Conservation (phyloP, 2,113 vertebrate genomes). For the Lonchura striata region DNA sequence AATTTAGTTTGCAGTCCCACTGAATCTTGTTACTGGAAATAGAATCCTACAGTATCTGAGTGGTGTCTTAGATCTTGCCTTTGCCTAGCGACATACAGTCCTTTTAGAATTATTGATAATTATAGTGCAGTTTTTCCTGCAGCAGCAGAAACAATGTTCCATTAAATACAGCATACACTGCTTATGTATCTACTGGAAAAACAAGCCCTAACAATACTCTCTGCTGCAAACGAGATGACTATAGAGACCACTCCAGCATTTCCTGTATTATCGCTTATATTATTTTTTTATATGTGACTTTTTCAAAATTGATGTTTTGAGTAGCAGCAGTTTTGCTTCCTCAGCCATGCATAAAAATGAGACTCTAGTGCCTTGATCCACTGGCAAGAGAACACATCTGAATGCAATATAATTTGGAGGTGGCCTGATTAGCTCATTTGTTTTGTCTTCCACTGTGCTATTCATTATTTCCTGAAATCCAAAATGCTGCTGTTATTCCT, state of each 20-base stretch:
- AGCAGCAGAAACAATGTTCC: neutral
- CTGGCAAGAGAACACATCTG: neutral
- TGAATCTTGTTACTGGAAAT: neutral
- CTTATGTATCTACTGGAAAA: neutral
- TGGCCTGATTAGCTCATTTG: neutral
- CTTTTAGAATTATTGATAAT: neutral
- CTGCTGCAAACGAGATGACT: neutral
- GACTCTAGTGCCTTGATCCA: neutral
- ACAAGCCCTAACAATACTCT: neutral
- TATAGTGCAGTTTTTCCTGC: neutral
- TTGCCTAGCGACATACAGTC: neutral
- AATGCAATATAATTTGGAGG: neutral
- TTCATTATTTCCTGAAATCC: conserved; percentile 5
- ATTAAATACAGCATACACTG: neutral
- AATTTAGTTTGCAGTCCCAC: neutral
- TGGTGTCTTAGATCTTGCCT: neutral
- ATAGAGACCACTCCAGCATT: neutral
- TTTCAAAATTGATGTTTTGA: neutral
- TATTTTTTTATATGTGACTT: neutral
- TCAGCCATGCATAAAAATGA: neutral
- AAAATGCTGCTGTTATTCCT: neutral
- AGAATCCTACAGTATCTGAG: neutral
- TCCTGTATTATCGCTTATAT: neutral
- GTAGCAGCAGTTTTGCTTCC: neutral
- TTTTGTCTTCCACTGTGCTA: neutral